phyloP scores from a whole-genome alignment of 2,888 invertebrate species.

The Acleris emargana region DNA sequence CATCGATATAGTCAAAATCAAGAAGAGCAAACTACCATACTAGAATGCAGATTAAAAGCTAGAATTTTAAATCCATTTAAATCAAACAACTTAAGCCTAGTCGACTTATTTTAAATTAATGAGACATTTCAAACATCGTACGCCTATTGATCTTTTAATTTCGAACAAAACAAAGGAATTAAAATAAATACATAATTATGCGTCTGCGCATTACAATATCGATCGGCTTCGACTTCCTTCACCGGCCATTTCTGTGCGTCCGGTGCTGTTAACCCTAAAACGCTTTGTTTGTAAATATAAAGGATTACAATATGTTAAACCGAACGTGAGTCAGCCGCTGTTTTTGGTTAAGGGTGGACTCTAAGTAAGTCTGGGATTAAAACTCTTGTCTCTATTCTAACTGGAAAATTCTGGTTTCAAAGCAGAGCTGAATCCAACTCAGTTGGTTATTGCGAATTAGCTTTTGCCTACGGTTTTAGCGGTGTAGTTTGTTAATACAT shows the following conservation, averaged over 20 bases:
- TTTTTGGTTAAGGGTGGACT: slow-evolving; percentile 43
- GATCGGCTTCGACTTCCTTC: slow-evolving; percentile 61
- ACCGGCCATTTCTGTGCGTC: slow-evolving; percentile 65
- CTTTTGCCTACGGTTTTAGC: background rate
- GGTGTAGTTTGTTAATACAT: no score
- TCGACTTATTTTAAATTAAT: no score
- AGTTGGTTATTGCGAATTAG: background rate
- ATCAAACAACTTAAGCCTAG: no score
- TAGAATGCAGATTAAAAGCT: no score
- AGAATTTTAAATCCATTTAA: no score
- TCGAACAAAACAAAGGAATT: slow-evolving; percentile 33
- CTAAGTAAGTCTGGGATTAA: slow-evolving; percentile 1
- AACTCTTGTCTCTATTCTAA: no score
- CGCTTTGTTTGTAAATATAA: slow-evolving; percentile 77
- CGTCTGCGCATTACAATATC: slow-evolving; percentile 46
- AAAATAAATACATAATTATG: slow-evolving; percentile 38
- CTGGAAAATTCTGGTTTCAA: no score
- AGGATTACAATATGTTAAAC: slow-evolving; percentile 67
- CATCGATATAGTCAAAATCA: no score
- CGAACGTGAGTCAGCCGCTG: slow-evolving; percentile 58
- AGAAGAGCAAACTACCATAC: no score
- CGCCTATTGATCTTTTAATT: slow-evolving; percentile 1
- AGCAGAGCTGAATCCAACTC: no score
- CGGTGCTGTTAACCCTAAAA: slow-evolving; percentile 68
- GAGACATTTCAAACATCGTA: background rate